phyloP scores from a whole-genome alignment of 2,888 invertebrate genomes.

The Zygogramma bicolorata region DNA sequence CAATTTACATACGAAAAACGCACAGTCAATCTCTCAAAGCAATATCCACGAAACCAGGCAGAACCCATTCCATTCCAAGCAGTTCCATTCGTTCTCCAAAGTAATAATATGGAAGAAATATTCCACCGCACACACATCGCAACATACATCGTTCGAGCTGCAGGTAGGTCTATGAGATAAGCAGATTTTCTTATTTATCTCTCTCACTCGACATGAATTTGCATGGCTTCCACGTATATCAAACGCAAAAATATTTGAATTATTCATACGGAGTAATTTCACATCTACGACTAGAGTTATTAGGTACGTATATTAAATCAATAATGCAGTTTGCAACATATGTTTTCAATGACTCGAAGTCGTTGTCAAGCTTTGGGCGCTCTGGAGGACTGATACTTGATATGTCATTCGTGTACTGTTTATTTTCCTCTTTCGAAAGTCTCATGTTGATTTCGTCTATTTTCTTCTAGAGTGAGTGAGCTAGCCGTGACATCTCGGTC shows the following conservation, averaged over 20 bases:
- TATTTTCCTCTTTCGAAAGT: background rate
- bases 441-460: background rate
- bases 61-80: background rate
- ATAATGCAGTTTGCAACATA: background rate
- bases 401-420: background rate
- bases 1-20: background rate
- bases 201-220: conserved; percentile 9
- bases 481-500: no score
- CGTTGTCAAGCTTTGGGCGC: background rate
- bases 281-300: conserved; percentile 34
- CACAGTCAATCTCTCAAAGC: background rate
- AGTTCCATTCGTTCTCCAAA: background rate
- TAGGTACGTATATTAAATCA: conserved; percentile 26
- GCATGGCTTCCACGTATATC: background rate
- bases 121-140: background rate
- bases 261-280: conserved; percentile 24
- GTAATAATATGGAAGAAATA: background rate
- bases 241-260: background rate
- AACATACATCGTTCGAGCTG: background rate
- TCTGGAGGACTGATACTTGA: background rate
- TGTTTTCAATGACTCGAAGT: conserved; percentile 6
- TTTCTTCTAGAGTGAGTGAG: no score
- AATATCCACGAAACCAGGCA: background rate
- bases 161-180: background rate
- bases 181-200: background rate